Base-by-base conservation (phyloP, 2,113 vertebrate genomes). In the Odocoileus virginianus region DNA sequence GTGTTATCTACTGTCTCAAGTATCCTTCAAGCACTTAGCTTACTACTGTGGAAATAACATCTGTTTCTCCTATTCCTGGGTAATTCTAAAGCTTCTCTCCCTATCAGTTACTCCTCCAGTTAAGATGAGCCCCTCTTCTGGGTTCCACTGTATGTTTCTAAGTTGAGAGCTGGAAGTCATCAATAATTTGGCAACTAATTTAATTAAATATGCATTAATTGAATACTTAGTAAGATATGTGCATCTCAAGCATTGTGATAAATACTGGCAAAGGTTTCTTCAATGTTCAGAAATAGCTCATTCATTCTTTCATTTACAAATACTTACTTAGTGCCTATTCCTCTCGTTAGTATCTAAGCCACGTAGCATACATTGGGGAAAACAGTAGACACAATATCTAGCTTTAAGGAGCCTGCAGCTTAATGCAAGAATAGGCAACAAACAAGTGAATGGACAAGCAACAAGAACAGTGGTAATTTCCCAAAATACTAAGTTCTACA, bases 391-490 rank as follows among this genome's bases (percentile, higher is more conserved):
- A 57, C 0, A 0, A 33, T 55, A 50, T 45, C 4, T 50, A 47
- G 28, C 30, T 3, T 89, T 57, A 86, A 23, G 43, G 47, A 58
- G 3, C n/a, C 61, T 54, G 11, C 12, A 28, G 43, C 30, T 79
- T 79, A 28, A 30, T n/a, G 16, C 12, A 89, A 40, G 54, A 76
- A 57, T 47, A 86, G 43, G 43, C 28, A 79, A 55, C n/a, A n/a
- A 96, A 89, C 60, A 82, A 97, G 55, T 47, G 47, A 74, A 47
- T 15, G 19, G n/a, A 79, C 13, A 54, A 94, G 83, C 11, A 95
- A 45, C 11, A 76, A 52, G 55, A 71, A 27, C 23, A 15, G 58
- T 43, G 33, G 23, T 13, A 7, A 76, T 79, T 84, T 89, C 86
- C 33, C 16, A n/a, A 94, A 54, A 67, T n/a, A 21, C 17, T 40